Evolutionary conservation across 2,888 invertebrate genomes (phyloP), one percentile per base, ranked within the genome.

Genomic region (Heliconius erato): DNA sequence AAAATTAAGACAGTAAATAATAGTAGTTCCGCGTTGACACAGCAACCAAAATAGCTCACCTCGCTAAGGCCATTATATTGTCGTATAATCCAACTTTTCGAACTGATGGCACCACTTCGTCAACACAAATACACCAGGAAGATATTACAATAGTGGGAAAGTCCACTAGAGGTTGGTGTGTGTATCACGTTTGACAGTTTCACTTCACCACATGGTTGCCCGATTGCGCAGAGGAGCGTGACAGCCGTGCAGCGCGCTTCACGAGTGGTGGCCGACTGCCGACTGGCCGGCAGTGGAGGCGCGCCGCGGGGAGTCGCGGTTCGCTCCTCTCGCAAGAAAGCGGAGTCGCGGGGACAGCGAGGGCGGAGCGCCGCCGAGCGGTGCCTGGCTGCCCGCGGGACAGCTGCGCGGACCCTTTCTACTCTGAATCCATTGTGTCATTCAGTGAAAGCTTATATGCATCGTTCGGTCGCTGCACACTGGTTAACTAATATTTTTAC

Each of bases 1-100:
- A 85, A 84, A 86, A 92, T 91, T 93, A 85, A 92, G 90, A 94
- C 92, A 92, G 92, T 93, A 93, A 94, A 82, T 93, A 92, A 94
- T 93, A 94, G 92, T 92, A 95, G 94, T 95, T 95, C 95, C 95
- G 95, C 90, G 94, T 95, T 95, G 94, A 94, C 94, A 94, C 91
- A 95, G 93, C 94, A 95, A 94, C 95, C 91, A 93, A 95, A 95
- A 96, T 95, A 96, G 93, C 96, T 95, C 93, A 96, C 96, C 96
- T 96, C 94, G 96, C 96, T 96, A 96, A 95, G 94, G 96, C 96
- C 96, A 96, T 96, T 93, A 94, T 95, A 93, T 94, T 92, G 93
- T 94, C 93, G 95, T 94, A 94, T 92, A 95, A 96, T 96, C 96
- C 96, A 95, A 95, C 94, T 95, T 95, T 94, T 94, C 94, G 93